These are phyloP conservation scores for Python bivittatus DNA, from an alignment of 2,113 vertebrate species.

Conservation along the genomic window DNA sequence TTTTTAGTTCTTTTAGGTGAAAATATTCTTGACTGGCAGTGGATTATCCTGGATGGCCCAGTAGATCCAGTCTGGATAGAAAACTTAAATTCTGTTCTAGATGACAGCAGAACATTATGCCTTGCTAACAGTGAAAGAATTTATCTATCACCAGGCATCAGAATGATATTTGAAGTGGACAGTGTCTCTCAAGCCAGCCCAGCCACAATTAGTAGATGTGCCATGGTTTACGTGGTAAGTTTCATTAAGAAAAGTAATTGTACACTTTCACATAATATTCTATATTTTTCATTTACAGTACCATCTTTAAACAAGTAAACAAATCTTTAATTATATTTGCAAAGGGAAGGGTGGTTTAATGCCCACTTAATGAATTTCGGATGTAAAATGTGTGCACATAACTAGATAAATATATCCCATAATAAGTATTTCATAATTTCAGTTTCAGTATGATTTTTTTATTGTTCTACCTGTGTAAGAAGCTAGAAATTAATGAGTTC, in stretches of 20 bases:
- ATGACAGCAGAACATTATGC: constrained; percentile 66
- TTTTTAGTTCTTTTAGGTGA: constrained; percentile 30
- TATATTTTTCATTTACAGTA: neutral
- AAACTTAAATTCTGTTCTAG: constrained; percentile 69
- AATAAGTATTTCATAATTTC: neutral
- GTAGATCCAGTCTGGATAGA: constrained; percentile 72
- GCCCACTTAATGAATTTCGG: neutral
- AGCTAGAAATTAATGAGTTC: neutral
- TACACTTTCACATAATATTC: neutral
- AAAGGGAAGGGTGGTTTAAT: neutral
- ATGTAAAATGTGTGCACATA: neutral
- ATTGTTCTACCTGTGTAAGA: neutral
- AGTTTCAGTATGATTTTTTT: neutral
- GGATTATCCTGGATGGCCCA: constrained; percentile 74
- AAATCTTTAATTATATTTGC: neutral
- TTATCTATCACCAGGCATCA: constrained; percentile 55
- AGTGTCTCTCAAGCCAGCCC: constrained; percentile 62
- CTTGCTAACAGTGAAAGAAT: constrained; percentile 72
- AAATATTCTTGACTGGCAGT: constrained; percentile 63
- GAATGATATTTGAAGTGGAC: constrained; percentile 70
- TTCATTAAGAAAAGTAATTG: constrained; percentile 1
- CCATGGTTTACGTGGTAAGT: constrained; percentile 72
- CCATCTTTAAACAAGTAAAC: neutral
- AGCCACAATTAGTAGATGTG: constrained; percentile 62
- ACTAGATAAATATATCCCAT: neutral